Evolutionary conservation across 2,888 invertebrate species (phyloP), one percentile per base, ranked within the genome.

Genomic region (Frankliniella fusca): DNA sequence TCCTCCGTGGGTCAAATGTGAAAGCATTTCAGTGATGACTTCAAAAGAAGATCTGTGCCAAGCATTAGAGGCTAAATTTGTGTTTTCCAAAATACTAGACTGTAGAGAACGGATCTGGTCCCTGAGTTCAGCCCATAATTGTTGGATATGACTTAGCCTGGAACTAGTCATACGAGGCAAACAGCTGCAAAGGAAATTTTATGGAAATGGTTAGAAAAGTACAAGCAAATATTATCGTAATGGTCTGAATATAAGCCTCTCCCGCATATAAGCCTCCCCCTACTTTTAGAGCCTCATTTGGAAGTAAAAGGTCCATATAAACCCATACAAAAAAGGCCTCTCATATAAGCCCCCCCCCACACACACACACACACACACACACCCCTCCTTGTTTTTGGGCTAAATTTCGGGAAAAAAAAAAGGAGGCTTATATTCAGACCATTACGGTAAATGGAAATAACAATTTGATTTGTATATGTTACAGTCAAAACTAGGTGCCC

Each of bases 41-140:
- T 76, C 70, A 76, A 76, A 76, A 23, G 70, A 76, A 27, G 70
- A 76, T 76, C 70, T 76, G 23, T 76, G 70, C 70, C 70, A 76
- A 23, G 70, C 70, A 76, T 23, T 76, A 1, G 70, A 76, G 23
- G 70, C 70, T 12, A 76, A 27, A 76, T 23, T 76, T 23, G 70
- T 76, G 12, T 76, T 76, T 76, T 76, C 70, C 70, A 23, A 76
- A 27, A 76, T 76, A 27, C 70, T 76, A 11, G 70, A 76, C 27
- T 76, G 70, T 12, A 76, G 70, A 27, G 70, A 76, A 23, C 70
- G 70, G 23, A 76, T 76, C 27, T 76, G 70, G 12, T 76, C 70
- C 27, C 70, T 76, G 23, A 76, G 27, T 27, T 76, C 70, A 23
- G 70, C 27, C 70, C 70, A 76, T 8, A 76, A 12, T 27, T 76